phyloP scores from a whole-genome alignment of 2,113 vertebrate genomes.

The Burhinus bistriatus region DNA sequence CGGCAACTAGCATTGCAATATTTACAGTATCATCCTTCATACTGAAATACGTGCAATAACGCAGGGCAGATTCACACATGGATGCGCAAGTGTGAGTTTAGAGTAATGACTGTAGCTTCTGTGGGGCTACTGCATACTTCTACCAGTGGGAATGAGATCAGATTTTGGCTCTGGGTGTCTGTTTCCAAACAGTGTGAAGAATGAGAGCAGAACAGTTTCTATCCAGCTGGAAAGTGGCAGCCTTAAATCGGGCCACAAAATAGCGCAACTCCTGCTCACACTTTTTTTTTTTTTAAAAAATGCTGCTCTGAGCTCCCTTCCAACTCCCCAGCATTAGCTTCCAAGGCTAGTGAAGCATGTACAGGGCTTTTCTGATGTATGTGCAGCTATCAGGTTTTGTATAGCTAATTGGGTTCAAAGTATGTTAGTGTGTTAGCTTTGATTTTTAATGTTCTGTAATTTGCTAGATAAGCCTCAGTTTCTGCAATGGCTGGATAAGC shows the following conservation, averaged over 20 bases:
- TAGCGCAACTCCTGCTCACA: not conserved
- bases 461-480: constrained; percentile 3
- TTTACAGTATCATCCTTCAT: not conserved
- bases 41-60: not conserved
- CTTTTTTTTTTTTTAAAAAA: not conserved
- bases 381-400: not conserved
- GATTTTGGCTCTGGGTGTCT: constrained; percentile 18
- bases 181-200: constrained; percentile 15
- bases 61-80: not conserved
- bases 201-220: constrained; percentile 12
- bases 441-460: constrained; percentile 43
- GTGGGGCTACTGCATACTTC: constrained; percentile 10
- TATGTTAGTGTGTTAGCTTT: constrained; percentile 1
- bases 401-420: constrained; percentile 14
- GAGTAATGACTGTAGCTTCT: constrained; percentile 29
- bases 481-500: not conserved
- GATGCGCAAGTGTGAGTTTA: not conserved
- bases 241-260: constrained; percentile 34
- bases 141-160: constrained; percentile 32
- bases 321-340: not conserved
- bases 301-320: constrained; percentile 3
- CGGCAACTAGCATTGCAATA: not conserved
- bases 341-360: not conserved
- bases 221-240: constrained; percentile 46
- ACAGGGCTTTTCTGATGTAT: not conserved